Percentiles rank a stretch among this genome's conserved stretches.
These are phyloP conservation scores for Trypoxylus dichotomus DNA, from an alignment of 1,140 invertebrate species.

Conservation along the genomic window DNA sequence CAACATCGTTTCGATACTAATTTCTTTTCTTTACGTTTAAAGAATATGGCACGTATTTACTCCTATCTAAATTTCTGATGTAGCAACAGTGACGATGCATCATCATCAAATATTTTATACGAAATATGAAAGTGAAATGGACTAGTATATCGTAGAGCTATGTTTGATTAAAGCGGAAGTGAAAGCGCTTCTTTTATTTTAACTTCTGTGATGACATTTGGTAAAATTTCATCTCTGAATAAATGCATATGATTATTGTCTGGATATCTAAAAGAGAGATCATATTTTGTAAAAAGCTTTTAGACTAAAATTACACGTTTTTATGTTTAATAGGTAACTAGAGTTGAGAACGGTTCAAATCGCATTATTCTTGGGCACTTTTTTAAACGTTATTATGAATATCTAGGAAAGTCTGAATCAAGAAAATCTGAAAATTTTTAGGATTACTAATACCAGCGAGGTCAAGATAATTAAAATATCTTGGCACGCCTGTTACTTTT, in stretches of 20 bases:
- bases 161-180: not conserved
- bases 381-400: no score
- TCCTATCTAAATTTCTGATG: not conserved
- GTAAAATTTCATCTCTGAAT: not conserved
- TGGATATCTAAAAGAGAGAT: not conserved
- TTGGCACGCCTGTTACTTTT: no score
- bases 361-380: no score
- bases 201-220: not conserved
- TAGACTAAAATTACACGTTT: no score
- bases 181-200: not conserved
- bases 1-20: not conserved
- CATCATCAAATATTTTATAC: not conserved
- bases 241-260: not conserved
- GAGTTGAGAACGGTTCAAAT: no score
- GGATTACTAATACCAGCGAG: no score
- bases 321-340: no score
- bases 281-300: not conserved
- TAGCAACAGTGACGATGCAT: not conserved
- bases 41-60: not conserved
- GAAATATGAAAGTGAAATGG: not conserved
- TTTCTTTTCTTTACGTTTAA: not conserved
- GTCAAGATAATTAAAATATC: no score
- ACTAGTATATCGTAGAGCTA: not conserved
- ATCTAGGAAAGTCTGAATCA: no score
- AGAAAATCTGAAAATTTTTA: no score